Conservation (phyloP, 2,797 vertebrate genomes). For the Rhincodon typus region DNA sequence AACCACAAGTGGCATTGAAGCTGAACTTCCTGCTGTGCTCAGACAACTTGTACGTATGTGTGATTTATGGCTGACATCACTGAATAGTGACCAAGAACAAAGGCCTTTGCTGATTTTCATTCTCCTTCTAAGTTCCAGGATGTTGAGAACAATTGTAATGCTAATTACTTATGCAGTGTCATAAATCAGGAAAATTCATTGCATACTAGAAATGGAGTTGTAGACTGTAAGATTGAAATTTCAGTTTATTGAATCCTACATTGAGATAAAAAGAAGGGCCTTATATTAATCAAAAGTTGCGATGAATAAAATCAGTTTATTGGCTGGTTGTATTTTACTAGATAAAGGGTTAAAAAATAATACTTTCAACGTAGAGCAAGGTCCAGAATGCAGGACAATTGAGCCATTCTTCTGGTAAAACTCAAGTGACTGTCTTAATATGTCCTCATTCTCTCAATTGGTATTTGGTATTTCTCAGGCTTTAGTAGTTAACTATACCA, state of each 20-base stretch:
- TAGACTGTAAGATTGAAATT: not conserved
- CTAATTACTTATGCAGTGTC: not conserved
- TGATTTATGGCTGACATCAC: not conserved
- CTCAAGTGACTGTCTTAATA: not conserved
- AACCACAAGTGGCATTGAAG: not conserved
- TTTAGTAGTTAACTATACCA: not conserved
- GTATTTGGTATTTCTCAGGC: not conserved
- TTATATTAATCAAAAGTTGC: not conserved
- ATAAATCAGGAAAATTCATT: not conserved
- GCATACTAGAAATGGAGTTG: not conserved
- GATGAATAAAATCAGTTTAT: not conserved
- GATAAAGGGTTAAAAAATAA: not conserved
- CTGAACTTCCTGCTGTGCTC: not conserved
- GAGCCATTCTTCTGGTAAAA: not conserved
- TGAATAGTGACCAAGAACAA: not conserved
- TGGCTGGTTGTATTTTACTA: not conserved
- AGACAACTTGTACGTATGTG: not conserved
- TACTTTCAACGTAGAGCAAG: not conserved
- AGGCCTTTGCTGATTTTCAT: not conserved
- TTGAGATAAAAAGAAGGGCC: not conserved
- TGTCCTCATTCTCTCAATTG: not conserved
- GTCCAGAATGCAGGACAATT: not conserved
- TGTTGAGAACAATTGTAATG: not conserved
- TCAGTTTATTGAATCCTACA: not conserved
- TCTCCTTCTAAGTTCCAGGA: not conserved